Evolutionary conservation across 2,888 invertebrate genomes (phyloP), one percentile per base, ranked within the genome.

Genomic region (Leptopilina myrica): DNA sequence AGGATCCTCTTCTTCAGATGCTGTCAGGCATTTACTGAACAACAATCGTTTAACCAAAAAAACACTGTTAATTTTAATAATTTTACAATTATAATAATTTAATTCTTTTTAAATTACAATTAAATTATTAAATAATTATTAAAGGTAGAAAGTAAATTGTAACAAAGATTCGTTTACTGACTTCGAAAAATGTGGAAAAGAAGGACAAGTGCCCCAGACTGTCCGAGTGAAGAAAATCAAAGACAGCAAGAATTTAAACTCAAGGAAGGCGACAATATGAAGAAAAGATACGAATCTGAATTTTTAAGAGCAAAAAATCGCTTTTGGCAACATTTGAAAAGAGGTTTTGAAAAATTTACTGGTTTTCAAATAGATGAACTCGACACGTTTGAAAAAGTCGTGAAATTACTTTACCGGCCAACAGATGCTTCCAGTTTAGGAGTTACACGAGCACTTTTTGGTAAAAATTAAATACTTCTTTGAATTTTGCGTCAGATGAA

Each of bases 361-460:
- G 89, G 90, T 15, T 90, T 91, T 73, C 77, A 79, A 46, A 49
- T 87, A 14, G 78, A 79, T 5, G 88, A 91, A 77, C 49, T 91
- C 0, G 85, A 78, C 5, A 90, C 92, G 8, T 91, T 93, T 78
- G 85, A 90, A 1, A 93, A 92, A 79, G 90, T 96, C 40, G 92
- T 93, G 0, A 85, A 89, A 64, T 93, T 95, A 85, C 92, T 96
- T 90, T 94, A 95, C 87, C 90, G 92, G 69, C 95, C 95, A 0
- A 94, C 94, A 59, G 96, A 97, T 92, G 94, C 96, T 0, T 94
- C 96, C 0, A 95, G 96, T 84, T 93, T 98, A 78, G 97, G 96
- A 11, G 92, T 97, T 0, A 95, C 95, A 11, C 94, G 98, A 80
- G 95, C 97, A 83, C 92, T 96, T 2, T 98, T 96, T 90, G 98